These are phyloP conservation scores for Luffia ferchaultella DNA, from an alignment of 2,888 invertebrate genomes.

Conservation along the genomic window DNA sequence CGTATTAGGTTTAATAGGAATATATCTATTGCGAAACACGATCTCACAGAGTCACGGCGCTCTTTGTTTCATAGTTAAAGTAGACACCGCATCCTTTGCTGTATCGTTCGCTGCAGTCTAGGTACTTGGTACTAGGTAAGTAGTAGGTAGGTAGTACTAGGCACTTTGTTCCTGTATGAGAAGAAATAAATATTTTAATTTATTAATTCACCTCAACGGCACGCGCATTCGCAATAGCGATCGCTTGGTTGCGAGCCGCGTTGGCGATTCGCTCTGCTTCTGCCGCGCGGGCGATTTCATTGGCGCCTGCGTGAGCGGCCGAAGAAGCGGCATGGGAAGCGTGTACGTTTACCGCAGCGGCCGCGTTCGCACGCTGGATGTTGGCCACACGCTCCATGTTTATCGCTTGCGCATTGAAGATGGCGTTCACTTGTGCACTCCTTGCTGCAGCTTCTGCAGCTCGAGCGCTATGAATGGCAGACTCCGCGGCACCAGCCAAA, in stretches of 20 bases:
- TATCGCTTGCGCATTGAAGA: slow-evolving; percentile 49
- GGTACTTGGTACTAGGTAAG: no score
- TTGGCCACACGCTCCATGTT: slow-evolving; percentile 51
- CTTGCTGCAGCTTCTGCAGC: slow-evolving; percentile 48
- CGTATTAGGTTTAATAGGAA: no score
- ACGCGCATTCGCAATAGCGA: slow-evolving; percentile 49
- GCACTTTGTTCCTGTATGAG: no score
- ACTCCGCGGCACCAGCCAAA: slow-evolving; percentile 43
- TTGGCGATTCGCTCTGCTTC: slow-evolving; percentile 45
- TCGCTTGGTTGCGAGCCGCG: slow-evolving; percentile 49
- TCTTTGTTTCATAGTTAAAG: no score
- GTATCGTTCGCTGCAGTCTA: no score
- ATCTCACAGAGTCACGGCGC: no score
- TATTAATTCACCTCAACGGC: no score
- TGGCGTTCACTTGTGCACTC: slow-evolving; percentile 45
- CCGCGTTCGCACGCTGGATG: slow-evolving; percentile 52
- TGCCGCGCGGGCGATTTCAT: slow-evolving; percentile 35
- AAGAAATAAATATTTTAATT: no score
- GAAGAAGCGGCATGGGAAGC: slow-evolving; percentile 50
- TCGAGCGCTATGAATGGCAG: slow-evolving; percentile 52
- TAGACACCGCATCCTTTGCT: no score
- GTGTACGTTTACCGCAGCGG: slow-evolving; percentile 49
- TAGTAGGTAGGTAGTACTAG: no score
- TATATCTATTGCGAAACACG: no score
- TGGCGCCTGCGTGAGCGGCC: slow-evolving; percentile 35